phyloP scores from a whole-genome alignment of 2,797 vertebrate genomes.

The Eulemur rubriventer region DNA sequence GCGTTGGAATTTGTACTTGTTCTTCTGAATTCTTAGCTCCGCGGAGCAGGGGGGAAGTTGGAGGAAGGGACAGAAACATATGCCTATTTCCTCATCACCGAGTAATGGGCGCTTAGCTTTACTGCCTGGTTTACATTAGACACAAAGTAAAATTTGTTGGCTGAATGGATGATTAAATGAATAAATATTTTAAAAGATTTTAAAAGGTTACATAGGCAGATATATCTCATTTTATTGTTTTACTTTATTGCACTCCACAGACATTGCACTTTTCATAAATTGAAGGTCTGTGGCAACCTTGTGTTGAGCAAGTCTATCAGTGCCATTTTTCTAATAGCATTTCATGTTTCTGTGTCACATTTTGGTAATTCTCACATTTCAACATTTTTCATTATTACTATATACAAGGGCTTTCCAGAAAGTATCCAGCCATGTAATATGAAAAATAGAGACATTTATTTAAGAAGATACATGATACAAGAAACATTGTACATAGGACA shows the following conservation, averaged over 20 bases:
- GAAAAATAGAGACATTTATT: too few relatives aligned
- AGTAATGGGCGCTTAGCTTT: neutral
- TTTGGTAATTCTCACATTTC: neutral
- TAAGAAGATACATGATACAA: too few relatives aligned
- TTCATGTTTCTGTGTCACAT: neutral
- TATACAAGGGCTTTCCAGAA: neutral
- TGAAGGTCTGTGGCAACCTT: neutral
- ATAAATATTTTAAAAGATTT: neutral
- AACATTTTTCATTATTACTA: neutral
- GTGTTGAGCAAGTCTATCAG: neutral
- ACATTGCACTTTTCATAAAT: neutral
- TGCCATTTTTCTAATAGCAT: neutral
- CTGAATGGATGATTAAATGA: neutral
- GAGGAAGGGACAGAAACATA: neutral
- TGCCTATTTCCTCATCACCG: neutral
- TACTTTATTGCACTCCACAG: neutral
- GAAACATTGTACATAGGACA: too few relatives aligned
- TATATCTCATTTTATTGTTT: neutral
- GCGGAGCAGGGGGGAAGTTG: too few relatives aligned
- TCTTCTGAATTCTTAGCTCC: neutral
- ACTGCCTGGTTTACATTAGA: neutral
- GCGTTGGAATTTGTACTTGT: neutral
- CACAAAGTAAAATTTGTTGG: neutral
- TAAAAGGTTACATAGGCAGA: neutral
- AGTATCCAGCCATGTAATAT: too few relatives aligned